Base-by-base conservation (phyloP, 2,888 invertebrate genomes). In the Merodon equestris region DNA sequence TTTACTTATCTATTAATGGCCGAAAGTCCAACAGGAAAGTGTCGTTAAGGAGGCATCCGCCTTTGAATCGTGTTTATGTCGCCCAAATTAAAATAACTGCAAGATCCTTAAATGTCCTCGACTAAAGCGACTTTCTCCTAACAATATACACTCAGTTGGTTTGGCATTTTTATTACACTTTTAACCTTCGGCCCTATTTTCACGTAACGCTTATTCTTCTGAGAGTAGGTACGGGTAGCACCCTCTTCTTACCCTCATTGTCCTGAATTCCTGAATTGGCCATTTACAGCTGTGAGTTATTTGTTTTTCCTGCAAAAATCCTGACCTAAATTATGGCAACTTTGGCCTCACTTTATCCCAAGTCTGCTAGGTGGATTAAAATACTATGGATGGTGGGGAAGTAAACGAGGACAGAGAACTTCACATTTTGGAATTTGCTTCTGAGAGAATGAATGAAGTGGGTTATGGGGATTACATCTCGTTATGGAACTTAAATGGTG, bases 401-500 rank as follows among this genome's bases (percentile, higher is more conserved):
- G 27, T 27, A 7, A 7, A 27, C 2, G 27, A 27, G 27, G 7
- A 27, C 27, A 27, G 7, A 27, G 27, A 27, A 27, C 7, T 2
- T 27, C 27, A n/a, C n/a, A n/a, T n/a, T 64, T 71, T 74, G 56
- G 67, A 57, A 50, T 56, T 36, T n/a, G 1, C 36, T 18, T 36
- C 15, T 34, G 15, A 3, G 1, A 27, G 27, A 27, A 27, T 27
- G 27, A 27, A 7, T 27, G 27, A 27, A n/a, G 17, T 14, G 7
- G 12, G 27, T 27, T 14, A 56, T 15, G 48, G 38, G 66, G 67
- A 72, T 63, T 77, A 63, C 9, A 18, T 44, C 53, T 68, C 48
- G 77, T 77, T 72, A 76, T 56, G 56, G 66, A 54, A 63, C 67
- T 48, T 77, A 72, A 77, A 72, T 56, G 72, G 77, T 77, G 77